Evolutionary conservation across 2,797 vertebrate genomes (phyloP), one percentile per base, ranked within the genome.

Genomic region (Phaenicophaeus curvirostris): DNA sequence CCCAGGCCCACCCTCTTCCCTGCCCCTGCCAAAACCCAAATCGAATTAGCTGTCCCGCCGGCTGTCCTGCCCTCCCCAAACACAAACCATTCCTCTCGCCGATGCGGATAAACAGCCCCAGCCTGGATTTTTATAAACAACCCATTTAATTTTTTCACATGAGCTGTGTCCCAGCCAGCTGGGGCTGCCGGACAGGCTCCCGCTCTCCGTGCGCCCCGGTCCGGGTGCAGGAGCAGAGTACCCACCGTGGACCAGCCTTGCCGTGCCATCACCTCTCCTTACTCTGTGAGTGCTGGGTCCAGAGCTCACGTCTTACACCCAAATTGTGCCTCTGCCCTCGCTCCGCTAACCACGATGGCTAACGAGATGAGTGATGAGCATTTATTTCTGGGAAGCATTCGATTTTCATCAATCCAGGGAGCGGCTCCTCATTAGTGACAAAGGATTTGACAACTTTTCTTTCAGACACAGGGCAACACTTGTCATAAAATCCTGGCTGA

Each of bases 1-100:
- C 94, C 95, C 95, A 96, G 93, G 80, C 93, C 95, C 94, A 92
- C 94, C 95, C 92, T 96, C 90, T 85, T 92, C 77, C 84, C 86
- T 12, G 10, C n/a, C 77, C 67, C 59, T 94, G 96, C 96, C 94
- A 96, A 93, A 96, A 91, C 53, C 80, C 90, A 87, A 90, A 94
- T 80, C 16, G 8, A 91, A 92, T 95, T 94, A 93, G 82, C 90
- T 50, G 17, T 96, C 88, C 94, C 54, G 62, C 76, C 76, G 42
- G 82, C 94, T 72, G 90, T 66, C 93, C 92, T 86, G 50, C 93
- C 94, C 92, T 90, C 92, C 78, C 71, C 78, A 76, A 69, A 91
- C 86, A 33, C 90, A 92, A 95, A 88, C 94, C 89, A 30, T 94
- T 95, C 95, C 85, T 67, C 46, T 93, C 28, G 7, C 80, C 42